Percentiles rank a stretch among this genome's conserved stretches.
phyloP scores from a whole-genome alignment of 2,888 invertebrate genomes.

The Pachymerium ferrugineum region DNA sequence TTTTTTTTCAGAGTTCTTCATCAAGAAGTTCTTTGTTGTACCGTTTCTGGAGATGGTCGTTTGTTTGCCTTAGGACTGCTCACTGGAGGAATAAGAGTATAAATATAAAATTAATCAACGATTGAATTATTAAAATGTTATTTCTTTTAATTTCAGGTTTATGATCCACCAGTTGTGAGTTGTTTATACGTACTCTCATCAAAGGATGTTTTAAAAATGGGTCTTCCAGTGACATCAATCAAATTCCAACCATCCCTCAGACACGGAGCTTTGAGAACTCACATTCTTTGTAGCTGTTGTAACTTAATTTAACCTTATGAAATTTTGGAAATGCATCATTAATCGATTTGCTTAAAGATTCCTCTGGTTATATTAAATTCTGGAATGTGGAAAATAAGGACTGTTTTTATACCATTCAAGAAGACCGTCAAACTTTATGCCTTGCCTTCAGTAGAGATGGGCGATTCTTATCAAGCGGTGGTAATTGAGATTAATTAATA shows the following conservation, averaged over 20 bases:
- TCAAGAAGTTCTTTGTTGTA: constrained; percentile 28
- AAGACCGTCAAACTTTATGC: constrained; percentile 30
- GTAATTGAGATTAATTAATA: background rate
- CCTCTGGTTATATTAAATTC: constrained; percentile 27
- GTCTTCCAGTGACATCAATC: constrained; percentile 25
- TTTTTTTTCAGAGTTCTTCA: background rate
- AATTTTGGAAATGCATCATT: background rate
- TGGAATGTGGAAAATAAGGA: constrained; percentile 16
- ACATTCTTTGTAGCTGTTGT: constrained; percentile 12
- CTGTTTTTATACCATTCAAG: constrained; percentile 15
- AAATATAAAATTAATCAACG: background rate
- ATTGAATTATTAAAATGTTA: background rate
- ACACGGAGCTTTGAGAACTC: background rate
- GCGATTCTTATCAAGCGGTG: background rate
- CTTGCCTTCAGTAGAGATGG: constrained; percentile 29
- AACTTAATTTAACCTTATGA: background rate
- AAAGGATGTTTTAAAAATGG: constrained; percentile 17
- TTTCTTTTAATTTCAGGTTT: constrained; percentile 22
- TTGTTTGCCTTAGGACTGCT: constrained; percentile 27
- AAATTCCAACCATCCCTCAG: constrained; percentile 19
- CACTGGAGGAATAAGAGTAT: constrained; percentile 19
- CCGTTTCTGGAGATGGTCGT: constrained; percentile 28
- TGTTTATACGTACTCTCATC: constrained; percentile 17
- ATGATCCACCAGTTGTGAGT: constrained; percentile 29
- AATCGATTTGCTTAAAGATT: constrained; percentile 20